Evolutionary conservation across 1,140 invertebrate species (phyloP), one percentile per base, ranked within the genome.

Genomic region (Diorhabda carinulata): DNA sequence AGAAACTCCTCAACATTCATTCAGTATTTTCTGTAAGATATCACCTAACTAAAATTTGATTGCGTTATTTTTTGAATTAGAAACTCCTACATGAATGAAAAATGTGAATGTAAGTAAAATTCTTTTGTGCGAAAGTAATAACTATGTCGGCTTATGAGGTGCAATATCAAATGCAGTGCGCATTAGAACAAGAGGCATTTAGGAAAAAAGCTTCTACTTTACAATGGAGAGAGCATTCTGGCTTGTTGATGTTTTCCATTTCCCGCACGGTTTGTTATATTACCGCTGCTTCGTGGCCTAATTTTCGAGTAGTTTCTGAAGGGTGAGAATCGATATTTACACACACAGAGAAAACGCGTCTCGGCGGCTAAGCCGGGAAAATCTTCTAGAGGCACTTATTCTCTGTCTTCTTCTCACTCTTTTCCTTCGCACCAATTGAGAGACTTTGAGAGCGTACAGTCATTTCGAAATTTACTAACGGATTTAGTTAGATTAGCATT

Each of bases 211-310:
- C 47, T 8, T 52, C 2, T n/a, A 25, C 25, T 25, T 10, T 10
- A 60, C 58, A 60, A 60, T 60, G 41, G 58, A 60, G 7, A 42
- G 10, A 42, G 58, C 41, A 60, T 60, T 60, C 41, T 60, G 58
- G 10, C 41, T 60, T 60, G 58, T 60, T 60, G 58, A 2, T 60
- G 58, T 60, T 60, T 60, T 60, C 58, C 58, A 60, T 60, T 60
- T 60, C 58, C 58, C 41, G 58, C 58, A 25, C 41, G 10, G 58
- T 60, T 60, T 25, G 58, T 60, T 42, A 60, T 60, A 60, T 10
- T 25, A 60, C 25, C 41, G 58, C 58, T 52, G n/a, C 47, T n/a
- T 6, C 47, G 47, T 52, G 47, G 47, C 47, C 47, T 52, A 52
- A 52, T 52, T 52, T 52, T 52, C 47, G 4, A 52, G 47, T 52